Evolutionary conservation across 2,888 invertebrate genomes (phyloP), one percentile per base, ranked within the genome.

Genomic region (Gerris lacustris): DNA sequence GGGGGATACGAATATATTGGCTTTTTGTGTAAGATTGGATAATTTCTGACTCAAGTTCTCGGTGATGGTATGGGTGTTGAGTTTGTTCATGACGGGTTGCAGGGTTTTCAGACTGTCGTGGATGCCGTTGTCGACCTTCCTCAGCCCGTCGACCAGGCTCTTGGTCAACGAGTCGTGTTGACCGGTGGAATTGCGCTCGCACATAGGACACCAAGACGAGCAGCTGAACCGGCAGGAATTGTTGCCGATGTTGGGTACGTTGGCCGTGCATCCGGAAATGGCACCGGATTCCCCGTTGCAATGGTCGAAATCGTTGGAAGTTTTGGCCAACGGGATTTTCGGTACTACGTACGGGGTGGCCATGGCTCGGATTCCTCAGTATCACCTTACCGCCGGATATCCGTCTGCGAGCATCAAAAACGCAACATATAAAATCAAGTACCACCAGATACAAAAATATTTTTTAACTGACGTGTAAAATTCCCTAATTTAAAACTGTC

Each of bases 321-420:
- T 68, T 45, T 66, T 71, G 63, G 67, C 63, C 45, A 73, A 63
- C 31, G 72, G 67, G 7, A 72, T 67, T 70, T 73, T 73, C 9
- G 73, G 70, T 66, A 75, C 75, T 64, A 75, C 71, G 70, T 73
- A 74, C 62, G 75, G 74, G 62, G 74, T 75, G 68, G 75, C 74
- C 75, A 75, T 75, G 55, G 55, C 15, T 55, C 55, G 2, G 31
- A 4, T 31, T 31, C 31, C 31, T 31, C 31, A 31, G 31, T 31
- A 31, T 31, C 31, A 4, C 31, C 31, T 31, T 4, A 4, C 1
- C 31, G 31, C 31, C 31, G 31, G 31, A 31, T 55, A 11, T 11
- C 55, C 55, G 55, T 15, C 55, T 55, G 15, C 9, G 55, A 55
- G 31, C 55, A 55, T 9, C 9, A 5, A 55, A 9, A 55, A 55